Evolutionary conservation across 2,888 invertebrate genomes (phyloP).

Genomic region (Allacma fusca): DNA sequence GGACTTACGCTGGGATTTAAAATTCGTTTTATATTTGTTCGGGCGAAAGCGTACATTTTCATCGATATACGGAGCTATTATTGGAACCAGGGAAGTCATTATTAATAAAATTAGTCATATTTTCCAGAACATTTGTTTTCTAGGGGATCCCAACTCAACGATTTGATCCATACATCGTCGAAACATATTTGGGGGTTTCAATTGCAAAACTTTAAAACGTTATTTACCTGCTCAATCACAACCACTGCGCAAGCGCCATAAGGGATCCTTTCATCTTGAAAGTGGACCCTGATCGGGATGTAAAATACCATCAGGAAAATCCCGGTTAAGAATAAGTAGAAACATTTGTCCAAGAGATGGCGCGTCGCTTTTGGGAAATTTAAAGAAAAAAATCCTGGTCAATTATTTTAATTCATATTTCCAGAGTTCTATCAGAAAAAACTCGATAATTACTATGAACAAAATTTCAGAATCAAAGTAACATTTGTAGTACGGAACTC

Average conservation of each 20-base stretch:
- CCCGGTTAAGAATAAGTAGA: conserved; percentile 16
- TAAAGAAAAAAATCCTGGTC: no score
- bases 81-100: conserved; percentile 11
- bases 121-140: not conserved
- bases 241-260: conserved; percentile 17
- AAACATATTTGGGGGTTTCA: not conserved
- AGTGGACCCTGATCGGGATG: conserved; percentile 20
- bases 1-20: no score
- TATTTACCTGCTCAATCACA: conserved; percentile 31
- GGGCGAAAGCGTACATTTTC: conserved; percentile 47
- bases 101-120: not conserved
- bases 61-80: conserved; percentile 44
- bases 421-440: no score
- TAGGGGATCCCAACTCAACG: no score
- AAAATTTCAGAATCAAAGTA: not conserved
- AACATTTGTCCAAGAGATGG: conserved; percentile 27
- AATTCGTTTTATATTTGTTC: conserved; percentile 42
- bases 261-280: conserved; percentile 8
- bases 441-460: conserved; percentile 13
- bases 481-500: not conserved
- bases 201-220: not conserved
- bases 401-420: no score
- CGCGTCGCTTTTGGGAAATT: conserved; percentile 33
- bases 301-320: conserved; percentile 18
- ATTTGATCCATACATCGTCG: no score